Evolutionary conservation across 2,797 vertebrate genomes (phyloP).

Genomic region (Melanotaenia pygmaea): DNA sequence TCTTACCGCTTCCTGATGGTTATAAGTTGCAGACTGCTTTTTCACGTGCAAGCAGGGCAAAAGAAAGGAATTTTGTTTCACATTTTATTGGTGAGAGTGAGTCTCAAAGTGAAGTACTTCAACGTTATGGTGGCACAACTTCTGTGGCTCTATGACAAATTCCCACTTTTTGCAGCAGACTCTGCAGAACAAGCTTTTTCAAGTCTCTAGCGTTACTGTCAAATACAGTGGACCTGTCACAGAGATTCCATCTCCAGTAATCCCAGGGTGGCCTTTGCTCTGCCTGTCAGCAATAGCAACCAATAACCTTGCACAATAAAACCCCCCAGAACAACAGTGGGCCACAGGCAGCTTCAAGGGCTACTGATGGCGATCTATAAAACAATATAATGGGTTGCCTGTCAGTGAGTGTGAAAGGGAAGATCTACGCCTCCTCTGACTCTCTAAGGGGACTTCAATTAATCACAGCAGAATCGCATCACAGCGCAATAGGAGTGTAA

Average conservation of each 20-base stretch:
- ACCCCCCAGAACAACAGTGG: constrained; percentile 77
- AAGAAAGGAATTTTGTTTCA: constrained; percentile 14
- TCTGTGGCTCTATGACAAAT: constrained; percentile 42
- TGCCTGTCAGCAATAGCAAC: constrained; percentile 81
- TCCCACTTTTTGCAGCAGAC: constrained; percentile 33
- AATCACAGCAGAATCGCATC: constrained; percentile 84
- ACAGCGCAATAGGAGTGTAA: constrained; percentile 74
- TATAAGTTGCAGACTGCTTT: constrained; percentile 7
- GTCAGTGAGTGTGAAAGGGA: constrained; percentile 81
- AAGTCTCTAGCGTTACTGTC: constrained; percentile 53
- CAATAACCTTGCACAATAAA: constrained; percentile 84
- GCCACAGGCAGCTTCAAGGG: constrained; percentile 81
- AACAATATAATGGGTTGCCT: constrained; percentile 85
- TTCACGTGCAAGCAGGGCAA: neutral
- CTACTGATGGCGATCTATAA: constrained; percentile 85
- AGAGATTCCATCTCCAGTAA: constrained; percentile 72
- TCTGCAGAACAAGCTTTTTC: constrained; percentile 45
- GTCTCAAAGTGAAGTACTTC: constrained; percentile 2
- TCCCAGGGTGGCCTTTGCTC: constrained; percentile 79
- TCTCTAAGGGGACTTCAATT: constrained; percentile 83
- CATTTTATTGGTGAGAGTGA: constrained; percentile 1
- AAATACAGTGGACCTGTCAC: constrained; percentile 70
- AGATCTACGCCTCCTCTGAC: constrained; percentile 81
- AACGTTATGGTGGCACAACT: constrained; percentile 18
- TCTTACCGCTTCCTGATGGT: constrained; percentile 20